These are phyloP conservation scores for Ictalurus furcatus DNA, from an alignment of 2,113 vertebrate genomes.

Conservation along the genomic window DNA sequence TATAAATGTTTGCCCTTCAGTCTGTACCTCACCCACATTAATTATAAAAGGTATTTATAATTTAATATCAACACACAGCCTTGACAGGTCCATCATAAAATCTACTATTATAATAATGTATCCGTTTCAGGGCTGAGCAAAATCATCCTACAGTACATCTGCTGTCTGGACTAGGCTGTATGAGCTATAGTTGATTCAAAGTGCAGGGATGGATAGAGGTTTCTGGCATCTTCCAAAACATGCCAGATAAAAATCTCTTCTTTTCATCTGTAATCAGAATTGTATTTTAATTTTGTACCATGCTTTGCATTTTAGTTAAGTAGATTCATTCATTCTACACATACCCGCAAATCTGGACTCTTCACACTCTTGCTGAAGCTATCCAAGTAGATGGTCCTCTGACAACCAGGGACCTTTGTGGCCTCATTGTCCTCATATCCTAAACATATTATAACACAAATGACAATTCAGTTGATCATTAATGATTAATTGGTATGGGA, in stretches of 20 bases:
- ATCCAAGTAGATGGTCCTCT: background rate
- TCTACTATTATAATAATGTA: conserved; percentile 10
- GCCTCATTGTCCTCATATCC: too few species aligned
- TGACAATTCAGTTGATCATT: too few species aligned
- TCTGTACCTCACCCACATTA: conserved; percentile 13
- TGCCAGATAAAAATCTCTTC: background rate
- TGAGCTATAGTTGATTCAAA: background rate
- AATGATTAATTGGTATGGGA: background rate
- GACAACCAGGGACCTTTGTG: background rate
- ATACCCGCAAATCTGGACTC: background rate
- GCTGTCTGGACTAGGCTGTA: background rate
- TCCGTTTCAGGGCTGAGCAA: background rate
- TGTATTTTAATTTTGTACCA: background rate
- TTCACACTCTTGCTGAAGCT: background rate
- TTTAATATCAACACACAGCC: conserved; percentile 21
- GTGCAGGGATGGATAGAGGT: background rate
- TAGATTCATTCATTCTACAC: background rate
- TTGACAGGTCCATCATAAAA: conserved; percentile 25
- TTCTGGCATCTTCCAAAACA: background rate
- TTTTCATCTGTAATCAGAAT: background rate
- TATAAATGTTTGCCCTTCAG: conserved; percentile 10
- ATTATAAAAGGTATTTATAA: conserved; percentile 27
- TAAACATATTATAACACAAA: too few species aligned
- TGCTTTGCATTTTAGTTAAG: background rate
- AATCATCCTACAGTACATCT: background rate